Base-by-base conservation (phyloP, 2,113 vertebrate species). In the Myotis davidii region DNA sequence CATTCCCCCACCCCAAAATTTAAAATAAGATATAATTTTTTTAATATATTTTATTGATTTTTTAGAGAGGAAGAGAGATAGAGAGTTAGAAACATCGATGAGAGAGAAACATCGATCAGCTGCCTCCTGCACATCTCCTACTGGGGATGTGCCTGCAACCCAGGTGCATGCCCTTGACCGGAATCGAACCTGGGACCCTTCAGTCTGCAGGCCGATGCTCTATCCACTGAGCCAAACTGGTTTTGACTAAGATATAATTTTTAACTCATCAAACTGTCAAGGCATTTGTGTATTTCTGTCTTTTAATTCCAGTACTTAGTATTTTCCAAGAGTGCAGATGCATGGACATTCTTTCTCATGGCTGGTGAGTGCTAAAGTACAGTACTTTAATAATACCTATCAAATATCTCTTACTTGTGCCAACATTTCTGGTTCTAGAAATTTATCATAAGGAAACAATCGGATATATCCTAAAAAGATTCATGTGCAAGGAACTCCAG, bases 11-110 rank as follows among this genome's bases (percentile, higher is more conserved):
- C n/a, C 20, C 4, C 8, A 12, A 74, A 84, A 72, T 42, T 48
- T 83, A 79, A 91, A 82, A 81, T 9, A 96, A 83, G 25, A 85
- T 54, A 42, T 45, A 74, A 78, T 89, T 95, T 91, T 95, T 90
- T n/a, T n/a, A n/a, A n/a, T n/a, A n/a, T n/a, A n/a, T n/a, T n/a
- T n/a, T n/a, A n/a, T n/a, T n/a, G n/a, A n/a, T n/a, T n/a, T n/a
- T n/a, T n/a, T n/a, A n/a, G n/a, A n/a, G n/a, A n/a, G n/a, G n/a
- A n/a, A n/a, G n/a, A n/a, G n/a, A n/a, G n/a, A n/a, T n/a, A n/a
- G n/a, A n/a, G n/a, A n/a, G n/a, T n/a, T n/a, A n/a, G n/a, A n/a
- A n/a, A n/a, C n/a, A n/a, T n/a, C n/a, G n/a, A n/a, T n/a, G n/a
- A n/a, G n/a, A n/a, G n/a, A n/a, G n/a, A n/a, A n/a, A n/a, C n/a